A percentile compares a stretch with the other conserved stretches of the same genome.
phyloP scores from a whole-genome alignment of 2,113 vertebrate genomes.

The Fulmarus glacialis region DNA sequence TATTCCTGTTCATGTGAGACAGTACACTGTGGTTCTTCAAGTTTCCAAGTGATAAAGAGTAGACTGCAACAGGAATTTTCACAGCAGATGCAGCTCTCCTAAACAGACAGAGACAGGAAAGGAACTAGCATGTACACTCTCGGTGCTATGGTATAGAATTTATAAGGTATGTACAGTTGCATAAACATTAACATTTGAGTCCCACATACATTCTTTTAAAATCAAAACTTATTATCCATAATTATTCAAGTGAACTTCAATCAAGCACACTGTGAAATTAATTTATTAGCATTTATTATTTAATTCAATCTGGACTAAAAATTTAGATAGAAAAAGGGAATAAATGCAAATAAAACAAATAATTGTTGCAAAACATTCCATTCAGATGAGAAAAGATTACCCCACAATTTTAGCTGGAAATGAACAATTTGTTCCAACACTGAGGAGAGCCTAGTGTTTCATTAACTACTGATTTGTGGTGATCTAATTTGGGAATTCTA shows the following conservation, averaged over 20 bases:
- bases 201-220: neutral
- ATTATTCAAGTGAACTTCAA: neutral
- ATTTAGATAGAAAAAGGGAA: neutral
- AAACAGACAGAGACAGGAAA: neutral
- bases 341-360: slow-evolving; percentile 22
- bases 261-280: neutral
- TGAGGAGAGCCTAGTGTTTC: slow-evolving; percentile 1
- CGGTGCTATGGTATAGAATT: neutral
- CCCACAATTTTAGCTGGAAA: slow-evolving; percentile 7
- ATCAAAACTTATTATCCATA: neutral
- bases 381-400: slow-evolving; percentile 18
- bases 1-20: neutral
- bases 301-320: neutral
- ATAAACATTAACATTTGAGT: neutral
- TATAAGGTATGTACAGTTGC: neutral
- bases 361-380: slow-evolving; percentile 20
- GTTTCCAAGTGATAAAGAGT: neutral
- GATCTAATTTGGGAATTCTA: slow-evolving; percentile 63
- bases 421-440: slow-evolving; percentile 4
- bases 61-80: neutral
- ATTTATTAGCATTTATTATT: neutral
- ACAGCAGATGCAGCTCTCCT: neutral
- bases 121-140: neutral
- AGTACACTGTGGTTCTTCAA: neutral
- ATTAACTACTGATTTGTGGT: slow-evolving; percentile 19